Evolutionary conservation across 2,113 vertebrate species (phyloP).

Genomic region (Hippocampus guttulatus): DNA sequence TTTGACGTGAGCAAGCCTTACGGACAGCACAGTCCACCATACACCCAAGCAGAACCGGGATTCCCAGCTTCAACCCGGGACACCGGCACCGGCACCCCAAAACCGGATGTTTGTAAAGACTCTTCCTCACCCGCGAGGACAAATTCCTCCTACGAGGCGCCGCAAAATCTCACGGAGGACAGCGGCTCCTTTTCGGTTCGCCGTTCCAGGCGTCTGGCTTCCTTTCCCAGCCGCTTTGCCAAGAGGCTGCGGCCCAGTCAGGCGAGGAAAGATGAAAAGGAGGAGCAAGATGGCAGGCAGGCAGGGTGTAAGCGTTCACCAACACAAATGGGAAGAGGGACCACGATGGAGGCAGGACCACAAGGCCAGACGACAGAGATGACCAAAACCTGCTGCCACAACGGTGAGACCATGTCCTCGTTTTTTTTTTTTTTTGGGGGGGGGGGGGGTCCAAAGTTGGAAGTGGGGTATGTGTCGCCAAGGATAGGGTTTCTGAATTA

Average conservation of each 20-base stretch:
- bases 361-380: not conserved
- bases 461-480: not conserved
- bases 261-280: constrained; percentile 26
- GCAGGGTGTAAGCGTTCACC: constrained; percentile 49
- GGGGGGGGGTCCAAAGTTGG: not conserved
- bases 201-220: constrained; percentile 87
- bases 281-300: constrained; percentile 30
- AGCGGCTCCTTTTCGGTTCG: constrained; percentile 73
- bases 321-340: constrained; percentile 35
- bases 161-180: constrained; percentile 60
- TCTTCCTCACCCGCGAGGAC: constrained; percentile 22
- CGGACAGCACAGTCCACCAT: constrained; percentile 85
- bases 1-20: constrained; percentile 95
- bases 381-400: constrained; percentile 50
- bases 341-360: constrained; percentile 33
- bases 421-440: not conserved
- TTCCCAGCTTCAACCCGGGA: constrained; percentile 2
- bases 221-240: constrained; percentile 72
- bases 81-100: constrained; percentile 12
- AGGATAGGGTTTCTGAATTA: not conserved
- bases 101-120: constrained; percentile 62
- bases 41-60: constrained; percentile 54
- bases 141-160: constrained; percentile 41
- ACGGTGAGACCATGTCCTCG: constrained; percentile 48
- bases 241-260: constrained; percentile 65